Percentiles rank a stretch among this genome's conserved stretches.
phyloP scores from a whole-genome alignment of 1,140 invertebrate genomes.

The Drepana arcuata region DNA sequence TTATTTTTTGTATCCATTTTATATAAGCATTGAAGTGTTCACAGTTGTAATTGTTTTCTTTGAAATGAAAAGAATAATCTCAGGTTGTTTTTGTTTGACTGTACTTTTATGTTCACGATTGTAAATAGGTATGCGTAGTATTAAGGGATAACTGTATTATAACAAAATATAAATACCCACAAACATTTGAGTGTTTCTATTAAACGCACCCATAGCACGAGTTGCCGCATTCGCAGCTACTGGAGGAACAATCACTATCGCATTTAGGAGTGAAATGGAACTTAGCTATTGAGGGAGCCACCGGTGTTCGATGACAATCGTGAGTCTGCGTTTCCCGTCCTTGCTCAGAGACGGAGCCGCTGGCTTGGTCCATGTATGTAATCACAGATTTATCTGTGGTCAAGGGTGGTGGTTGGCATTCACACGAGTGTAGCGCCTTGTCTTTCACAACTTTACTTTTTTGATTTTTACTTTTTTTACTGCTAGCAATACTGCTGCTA shows the following conservation, averaged over 20 bases:
- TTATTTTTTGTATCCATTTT: conserved; percentile 20
- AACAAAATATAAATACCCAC: conserved; percentile 57
- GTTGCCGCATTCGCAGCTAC: too few relatives aligned
- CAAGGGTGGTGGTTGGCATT: conserved; percentile 13
- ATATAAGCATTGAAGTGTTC: conserved; percentile 28
- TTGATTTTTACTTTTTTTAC: conserved; percentile 7
- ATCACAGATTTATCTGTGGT: conserved; percentile 28
- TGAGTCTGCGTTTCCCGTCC: conserved; percentile 21
- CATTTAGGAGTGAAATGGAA: too few relatives aligned
- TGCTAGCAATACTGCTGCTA: too few relatives aligned
- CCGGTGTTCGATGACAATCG: background rate
- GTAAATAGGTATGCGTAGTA: conserved; percentile 55
- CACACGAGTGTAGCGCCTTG: too few relatives aligned
- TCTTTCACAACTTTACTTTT: too few relatives aligned
- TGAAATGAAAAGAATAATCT: conserved; percentile 37
- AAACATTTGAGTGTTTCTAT: conserved; percentile 12
- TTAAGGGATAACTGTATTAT: conserved; percentile 64
- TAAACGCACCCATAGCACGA: too few relatives aligned
- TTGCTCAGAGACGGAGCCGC: conserved; percentile 3
- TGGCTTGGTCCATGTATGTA: conserved; percentile 23
- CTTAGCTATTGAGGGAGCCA: too few relatives aligned
- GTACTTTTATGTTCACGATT: conserved; percentile 48
- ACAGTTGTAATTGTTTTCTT: conserved; percentile 26
- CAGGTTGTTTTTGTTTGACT: conserved; percentile 61
- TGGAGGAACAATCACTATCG: too few relatives aligned